Conservation (phyloP, 2,797 vertebrate genomes). For the Vireo griseus region DNA sequence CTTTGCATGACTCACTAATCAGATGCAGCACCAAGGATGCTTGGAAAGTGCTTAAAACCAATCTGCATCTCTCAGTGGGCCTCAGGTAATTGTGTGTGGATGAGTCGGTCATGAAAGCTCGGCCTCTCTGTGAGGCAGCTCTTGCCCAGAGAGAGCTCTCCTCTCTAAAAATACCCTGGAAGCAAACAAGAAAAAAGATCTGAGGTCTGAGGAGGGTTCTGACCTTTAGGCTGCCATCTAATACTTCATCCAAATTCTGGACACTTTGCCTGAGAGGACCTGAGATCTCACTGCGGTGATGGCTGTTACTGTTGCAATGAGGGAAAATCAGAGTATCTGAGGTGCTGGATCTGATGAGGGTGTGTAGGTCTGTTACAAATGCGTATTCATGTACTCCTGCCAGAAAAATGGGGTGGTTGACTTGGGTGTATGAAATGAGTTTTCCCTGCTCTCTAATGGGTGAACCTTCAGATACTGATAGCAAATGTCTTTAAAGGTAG, state of each 20-base stretch:
- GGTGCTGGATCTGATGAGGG: not conserved
- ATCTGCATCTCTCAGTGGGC: not conserved
- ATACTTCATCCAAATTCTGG: not conserved
- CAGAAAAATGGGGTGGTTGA: not conserved
- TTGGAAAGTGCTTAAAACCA: not conserved
- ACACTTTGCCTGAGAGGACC: not conserved
- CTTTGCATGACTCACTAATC: slow-evolving; percentile 49
- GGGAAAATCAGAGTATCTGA: not conserved
- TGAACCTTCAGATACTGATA: not conserved
- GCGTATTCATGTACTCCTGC: not conserved
- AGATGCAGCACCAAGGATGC: not conserved
- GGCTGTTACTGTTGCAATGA: not conserved
- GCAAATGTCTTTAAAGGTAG: not conserved
- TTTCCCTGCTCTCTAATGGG: not conserved
- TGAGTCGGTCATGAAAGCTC: not conserved
- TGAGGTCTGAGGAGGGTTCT: slow-evolving; percentile 4
- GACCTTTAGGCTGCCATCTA: slow-evolving; percentile 51
- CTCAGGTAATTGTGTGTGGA: not conserved
- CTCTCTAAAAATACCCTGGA: slow-evolving; percentile 50
- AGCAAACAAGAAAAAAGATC: slow-evolving; percentile 36
- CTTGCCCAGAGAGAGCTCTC: not conserved
- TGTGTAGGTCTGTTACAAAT: not conserved
- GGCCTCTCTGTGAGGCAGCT: not conserved
- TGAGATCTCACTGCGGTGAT: not conserved
- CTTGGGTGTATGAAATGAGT: not conserved